Evolutionary conservation across 2,113 vertebrate species (phyloP).

Genomic region (Raja brachyura): DNA sequence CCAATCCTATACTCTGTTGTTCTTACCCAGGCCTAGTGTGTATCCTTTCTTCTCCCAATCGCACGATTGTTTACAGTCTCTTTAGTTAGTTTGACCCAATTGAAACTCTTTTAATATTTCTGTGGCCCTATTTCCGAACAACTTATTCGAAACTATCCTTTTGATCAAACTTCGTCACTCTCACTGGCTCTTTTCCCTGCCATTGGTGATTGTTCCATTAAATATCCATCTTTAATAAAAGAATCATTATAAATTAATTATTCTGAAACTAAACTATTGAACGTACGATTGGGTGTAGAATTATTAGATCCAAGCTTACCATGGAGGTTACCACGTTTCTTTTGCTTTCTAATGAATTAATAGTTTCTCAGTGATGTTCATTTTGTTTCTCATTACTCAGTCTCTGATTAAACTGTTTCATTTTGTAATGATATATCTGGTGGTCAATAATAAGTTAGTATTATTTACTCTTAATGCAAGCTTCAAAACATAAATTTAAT

Average conservation of each 20-base stretch:
- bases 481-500: background rate
- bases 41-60: background rate
- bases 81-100: background rate
- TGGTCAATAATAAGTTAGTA: too few relatives aligned
- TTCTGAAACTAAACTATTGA: background rate
- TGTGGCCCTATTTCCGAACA: background rate
- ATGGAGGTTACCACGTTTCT: background rate
- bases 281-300: background rate
- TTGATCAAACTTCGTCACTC: background rate
- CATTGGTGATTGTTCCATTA: background rate
- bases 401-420: background rate
- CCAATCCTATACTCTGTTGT: background rate
- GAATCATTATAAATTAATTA: background rate
- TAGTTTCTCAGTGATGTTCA: background rate
- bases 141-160: background rate
- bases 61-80: background rate
- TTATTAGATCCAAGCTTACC: background rate
- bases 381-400: background rate
- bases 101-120: background rate
- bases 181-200: background rate
- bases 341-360: background rate
- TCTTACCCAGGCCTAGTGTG: background rate
- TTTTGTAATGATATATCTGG: background rate
- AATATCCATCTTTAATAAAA: background rate
- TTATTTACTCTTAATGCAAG: background rate